A percentile compares a stretch with the other conserved stretches of the same genome.
Conservation (phyloP, 2,797 vertebrate genomes). For the Borostomias antarcticus region DNA sequence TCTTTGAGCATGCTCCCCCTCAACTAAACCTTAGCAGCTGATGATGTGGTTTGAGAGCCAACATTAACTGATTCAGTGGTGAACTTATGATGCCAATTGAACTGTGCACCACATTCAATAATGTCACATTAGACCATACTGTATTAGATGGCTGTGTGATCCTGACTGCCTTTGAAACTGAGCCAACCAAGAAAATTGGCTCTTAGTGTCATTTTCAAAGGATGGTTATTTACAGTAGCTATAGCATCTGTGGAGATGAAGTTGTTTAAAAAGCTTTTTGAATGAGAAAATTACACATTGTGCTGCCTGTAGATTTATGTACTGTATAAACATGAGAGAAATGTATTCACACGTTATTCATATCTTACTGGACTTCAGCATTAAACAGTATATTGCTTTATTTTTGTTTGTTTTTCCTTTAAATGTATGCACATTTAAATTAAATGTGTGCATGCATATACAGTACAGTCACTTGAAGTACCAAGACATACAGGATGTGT, state of each 20-base stretch:
- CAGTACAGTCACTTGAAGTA: no score
- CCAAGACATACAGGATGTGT: not conserved
- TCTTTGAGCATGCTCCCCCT: slow-evolving; percentile 43
- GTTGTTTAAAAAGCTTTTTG: slow-evolving; percentile 38
- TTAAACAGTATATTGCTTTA: no score
- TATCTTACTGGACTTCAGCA: no score
- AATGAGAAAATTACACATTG: slow-evolving; percentile 32
- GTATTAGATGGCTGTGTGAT: slow-evolving; percentile 46
- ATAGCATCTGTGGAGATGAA: slow-evolving; percentile 38
- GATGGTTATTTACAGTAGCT: slow-evolving; percentile 52
- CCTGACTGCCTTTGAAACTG: slow-evolving; percentile 51
- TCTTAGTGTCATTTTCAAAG: slow-evolving; percentile 49
- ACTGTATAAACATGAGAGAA: not conserved
- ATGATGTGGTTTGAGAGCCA: slow-evolving; percentile 54
- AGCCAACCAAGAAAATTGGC: slow-evolving; percentile 48
- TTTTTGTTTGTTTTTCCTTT: no score
- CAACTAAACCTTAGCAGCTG: slow-evolving; percentile 57
- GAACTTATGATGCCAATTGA: slow-evolving; percentile 57
- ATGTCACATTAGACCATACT: slow-evolving; percentile 23
- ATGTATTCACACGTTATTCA: no score
- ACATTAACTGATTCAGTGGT: slow-evolving; percentile 41
- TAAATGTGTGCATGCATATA: no score
- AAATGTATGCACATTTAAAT: no score
- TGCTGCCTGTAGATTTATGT: not conserved
- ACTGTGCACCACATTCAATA: slow-evolving; percentile 43